Percentiles rank a stretch among this genome's conserved stretches.
These are phyloP conservation scores for Siphonodentalium dalli DNA, from an alignment of 2,888 invertebrate species.

Conservation along the genomic window DNA sequence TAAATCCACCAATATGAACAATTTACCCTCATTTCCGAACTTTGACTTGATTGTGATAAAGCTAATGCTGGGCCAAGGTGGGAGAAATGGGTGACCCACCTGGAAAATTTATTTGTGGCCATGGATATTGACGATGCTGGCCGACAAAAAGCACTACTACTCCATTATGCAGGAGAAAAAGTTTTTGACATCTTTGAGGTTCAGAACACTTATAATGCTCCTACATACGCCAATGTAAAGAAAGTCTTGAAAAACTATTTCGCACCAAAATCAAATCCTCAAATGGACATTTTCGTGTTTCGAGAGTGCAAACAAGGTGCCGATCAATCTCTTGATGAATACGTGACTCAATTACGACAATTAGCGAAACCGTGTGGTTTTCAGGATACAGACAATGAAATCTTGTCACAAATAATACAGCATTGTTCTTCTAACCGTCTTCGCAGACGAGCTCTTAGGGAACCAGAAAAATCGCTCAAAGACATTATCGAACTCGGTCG, in stretches of 20 bases:
- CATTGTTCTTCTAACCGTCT: slow-evolving; percentile 29
- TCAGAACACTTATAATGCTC: slow-evolving; percentile 14
- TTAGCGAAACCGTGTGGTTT: slow-evolving; percentile 27
- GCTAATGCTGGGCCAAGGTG: slow-evolving; percentile 19
- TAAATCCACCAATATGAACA: too few relatives aligned
- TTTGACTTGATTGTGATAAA: slow-evolving; percentile 23
- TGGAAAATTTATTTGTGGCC: slow-evolving; percentile 19
- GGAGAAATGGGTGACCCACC: slow-evolving; percentile 20
- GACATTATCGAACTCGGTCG: slow-evolving; percentile 15
- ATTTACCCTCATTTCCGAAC: slow-evolving; percentile 15
- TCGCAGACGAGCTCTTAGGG: slow-evolving; percentile 27
- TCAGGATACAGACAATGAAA: slow-evolving; percentile 20
- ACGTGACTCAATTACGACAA: slow-evolving; percentile 28
- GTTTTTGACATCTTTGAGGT: slow-evolving; percentile 28
- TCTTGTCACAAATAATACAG: slow-evolving; percentile 29
- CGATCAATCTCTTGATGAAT: slow-evolving; percentile 29
- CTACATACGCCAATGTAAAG: slow-evolving; percentile 17
- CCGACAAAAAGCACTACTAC: slow-evolving; percentile 24
- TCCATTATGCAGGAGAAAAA: slow-evolving; percentile 28
- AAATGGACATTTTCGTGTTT: slow-evolving; percentile 31
- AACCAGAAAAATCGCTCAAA: slow-evolving; percentile 11
- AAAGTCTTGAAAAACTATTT: slow-evolving; percentile 22
- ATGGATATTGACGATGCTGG: slow-evolving; percentile 16
- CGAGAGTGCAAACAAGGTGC: slow-evolving; percentile 25
- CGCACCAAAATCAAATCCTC: slow-evolving; percentile 24